Evolutionary conservation across 2,797 vertebrate genomes (phyloP).

Genomic region (Gymnothorax reevesii): DNA sequence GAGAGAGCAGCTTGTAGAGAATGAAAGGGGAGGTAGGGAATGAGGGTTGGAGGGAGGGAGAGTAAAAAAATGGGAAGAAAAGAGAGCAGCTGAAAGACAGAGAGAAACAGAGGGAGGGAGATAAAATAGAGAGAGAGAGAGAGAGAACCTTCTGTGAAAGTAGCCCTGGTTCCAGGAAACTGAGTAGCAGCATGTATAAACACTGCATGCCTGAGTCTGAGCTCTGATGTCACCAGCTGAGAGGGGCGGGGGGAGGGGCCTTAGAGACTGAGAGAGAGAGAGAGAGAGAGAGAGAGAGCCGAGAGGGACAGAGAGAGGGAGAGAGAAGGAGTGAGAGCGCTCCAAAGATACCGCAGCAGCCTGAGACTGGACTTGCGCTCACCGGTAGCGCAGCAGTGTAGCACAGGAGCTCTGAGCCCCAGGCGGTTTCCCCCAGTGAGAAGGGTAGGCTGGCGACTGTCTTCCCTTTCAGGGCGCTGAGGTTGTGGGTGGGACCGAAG

Average conservation of each 20-base stretch:
- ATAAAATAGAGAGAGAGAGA: slow-evolving; percentile 24
- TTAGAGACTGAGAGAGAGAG: not conserved
- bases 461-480: not conserved
- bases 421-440: not conserved
- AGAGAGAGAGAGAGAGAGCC: not conserved
- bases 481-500: not conserved
- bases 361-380: slow-evolving; percentile 10
- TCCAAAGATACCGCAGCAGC: not conserved
- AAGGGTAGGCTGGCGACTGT: slow-evolving; percentile 29
- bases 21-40: not conserved
- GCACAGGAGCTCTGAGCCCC: not conserved
- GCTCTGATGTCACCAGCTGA: slow-evolving; percentile 74
- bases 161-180: slow-evolving; percentile 39
- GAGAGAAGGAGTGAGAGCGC: slow-evolving; percentile 38
- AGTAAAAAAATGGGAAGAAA: not conserved
- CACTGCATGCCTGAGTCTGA: slow-evolving; percentile 74
- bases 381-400: not conserved
- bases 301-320: slow-evolving; percentile 26
- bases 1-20: not conserved
- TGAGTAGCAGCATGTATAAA: slow-evolving; percentile 61
- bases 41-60: not conserved
- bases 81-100: slow-evolving; percentile 5
- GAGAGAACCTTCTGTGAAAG: slow-evolving; percentile 47
- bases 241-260: slow-evolving; percentile 27
- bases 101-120: slow-evolving; percentile 5